Percentiles rank a stretch among this genome's conserved stretches.
Evolutionary conservation across 2,888 invertebrate species (phyloP).

Genomic region (Lordiphosa fenestrarum): DNA sequence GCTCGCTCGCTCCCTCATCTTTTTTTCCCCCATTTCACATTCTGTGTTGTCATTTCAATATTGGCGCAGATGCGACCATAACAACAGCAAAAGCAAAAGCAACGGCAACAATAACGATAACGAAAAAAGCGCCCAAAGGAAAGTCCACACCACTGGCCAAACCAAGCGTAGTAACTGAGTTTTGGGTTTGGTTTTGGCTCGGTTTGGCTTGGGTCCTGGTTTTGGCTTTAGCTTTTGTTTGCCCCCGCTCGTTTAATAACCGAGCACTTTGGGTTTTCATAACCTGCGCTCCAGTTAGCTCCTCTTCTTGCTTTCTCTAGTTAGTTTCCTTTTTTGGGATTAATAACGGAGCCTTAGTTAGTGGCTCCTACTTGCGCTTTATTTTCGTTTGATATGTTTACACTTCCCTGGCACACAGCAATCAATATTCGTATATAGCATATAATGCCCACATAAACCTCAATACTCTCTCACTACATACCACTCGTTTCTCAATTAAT

Average conservation of each 20-base stretch:
- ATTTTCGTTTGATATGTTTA: constrained; percentile 27
- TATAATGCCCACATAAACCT: constrained; percentile 21
- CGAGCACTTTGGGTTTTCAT: constrained; percentile 60
- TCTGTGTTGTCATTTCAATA: constrained; percentile 72
- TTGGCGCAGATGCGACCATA: constrained; percentile 69
- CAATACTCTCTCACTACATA: too few relatives aligned
- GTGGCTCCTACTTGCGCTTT: constrained; percentile 35
- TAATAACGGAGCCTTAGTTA: constrained; percentile 29
- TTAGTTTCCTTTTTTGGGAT: constrained; percentile 16
- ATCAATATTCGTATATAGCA: constrained; percentile 5
- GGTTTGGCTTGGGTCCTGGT: constrained; percentile 15
- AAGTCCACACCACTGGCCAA: constrained; percentile 38
- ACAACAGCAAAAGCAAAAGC: constrained; percentile 27
- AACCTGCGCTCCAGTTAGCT: constrained; percentile 58
- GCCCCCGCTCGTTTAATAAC: constrained; percentile 51
- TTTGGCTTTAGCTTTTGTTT: constrained; percentile 16
- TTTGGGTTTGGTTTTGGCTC: constrained; percentile 44
- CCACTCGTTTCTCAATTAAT: too few relatives aligned
- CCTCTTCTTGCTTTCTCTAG: constrained; percentile 12
- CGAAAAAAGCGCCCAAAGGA: constrained; percentile 47
- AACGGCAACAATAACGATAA: constrained; percentile 23
- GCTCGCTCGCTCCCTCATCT: constrained; percentile 19
- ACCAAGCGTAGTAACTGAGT: constrained; percentile 53
- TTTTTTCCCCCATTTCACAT: constrained; percentile 36
- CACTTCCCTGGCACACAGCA: constrained; percentile 12